These are phyloP conservation scores for Atractosteus spatula DNA, from an alignment of 2,113 vertebrate genomes.

Conservation along the genomic window DNA sequence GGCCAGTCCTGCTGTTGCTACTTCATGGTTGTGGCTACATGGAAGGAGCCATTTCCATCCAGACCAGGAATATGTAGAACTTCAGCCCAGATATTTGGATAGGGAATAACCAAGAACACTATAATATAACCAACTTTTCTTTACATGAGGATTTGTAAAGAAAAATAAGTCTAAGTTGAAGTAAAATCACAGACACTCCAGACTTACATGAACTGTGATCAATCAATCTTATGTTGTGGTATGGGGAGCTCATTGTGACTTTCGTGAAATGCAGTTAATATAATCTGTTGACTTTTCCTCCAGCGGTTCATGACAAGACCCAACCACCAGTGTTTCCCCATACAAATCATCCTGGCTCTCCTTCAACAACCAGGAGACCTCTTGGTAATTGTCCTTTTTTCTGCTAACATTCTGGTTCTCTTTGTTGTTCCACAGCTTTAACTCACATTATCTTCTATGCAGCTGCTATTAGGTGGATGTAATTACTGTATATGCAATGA, in stretches of 20 bases:
- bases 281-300: constrained; percentile 21
- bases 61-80: no score
- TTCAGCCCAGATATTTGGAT: no score
- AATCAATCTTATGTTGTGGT: neutral
- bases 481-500: neutral
- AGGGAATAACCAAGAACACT: no score
- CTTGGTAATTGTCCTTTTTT: constrained; percentile 50
- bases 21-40: no score
- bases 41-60: neutral
- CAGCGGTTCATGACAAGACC: constrained; percentile 55
- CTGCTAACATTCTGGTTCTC: neutral
- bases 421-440: constrained; percentile 4
- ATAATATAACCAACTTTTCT: no score
- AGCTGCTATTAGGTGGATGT: neutral
- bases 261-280: neutral
- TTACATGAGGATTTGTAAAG: no score
- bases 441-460: neutral
- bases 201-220: neutral
- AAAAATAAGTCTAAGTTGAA: no score
- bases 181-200: no score
- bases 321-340: constrained; percentile 30
- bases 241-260: neutral
- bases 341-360: constrained; percentile 20
- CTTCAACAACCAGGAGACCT: constrained; percentile 43
- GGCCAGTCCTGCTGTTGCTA: no score